phyloP scores from a whole-genome alignment of 2,797 vertebrate genomes.

The Acropternis orthonyx region DNA sequence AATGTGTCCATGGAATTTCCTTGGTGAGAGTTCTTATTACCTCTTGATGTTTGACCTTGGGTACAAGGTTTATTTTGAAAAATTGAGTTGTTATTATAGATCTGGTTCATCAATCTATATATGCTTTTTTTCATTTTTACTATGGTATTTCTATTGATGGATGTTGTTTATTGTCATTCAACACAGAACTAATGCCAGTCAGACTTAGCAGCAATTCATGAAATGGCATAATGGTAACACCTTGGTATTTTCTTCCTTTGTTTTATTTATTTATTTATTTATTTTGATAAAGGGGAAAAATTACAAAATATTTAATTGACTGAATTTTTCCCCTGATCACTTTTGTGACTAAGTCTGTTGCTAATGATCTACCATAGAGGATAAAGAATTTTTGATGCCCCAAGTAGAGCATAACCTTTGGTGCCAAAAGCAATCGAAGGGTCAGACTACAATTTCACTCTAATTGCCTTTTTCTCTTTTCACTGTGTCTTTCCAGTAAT shows the following conservation, averaged over 20 bases:
- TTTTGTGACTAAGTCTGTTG: not conserved
- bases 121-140: not conserved
- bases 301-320: not conserved
- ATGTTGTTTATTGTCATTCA: not conserved
- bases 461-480: slow-evolving; percentile 79
- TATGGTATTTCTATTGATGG: not conserved
- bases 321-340: not conserved
- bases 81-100: not conserved
- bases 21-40: not conserved
- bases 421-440: slow-evolving; percentile 38
- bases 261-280: not conserved
- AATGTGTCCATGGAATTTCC: not conserved
- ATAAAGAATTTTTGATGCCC: slow-evolving; percentile 15
- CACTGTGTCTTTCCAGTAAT: slow-evolving; percentile 72
- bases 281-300: not conserved
- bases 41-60: not conserved
- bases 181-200: not conserved
- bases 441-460: slow-evolving; percentile 73
- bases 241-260: not conserved
- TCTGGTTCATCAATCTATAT: not conserved
- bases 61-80: not conserved
- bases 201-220: not conserved
- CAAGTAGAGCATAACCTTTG: not conserved
- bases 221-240: not conserved
- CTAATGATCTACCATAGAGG: slow-evolving; percentile 4